Base-by-base conservation (phyloP, 2,113 vertebrate genomes). In the Aspiorhynchus laticeps region DNA sequence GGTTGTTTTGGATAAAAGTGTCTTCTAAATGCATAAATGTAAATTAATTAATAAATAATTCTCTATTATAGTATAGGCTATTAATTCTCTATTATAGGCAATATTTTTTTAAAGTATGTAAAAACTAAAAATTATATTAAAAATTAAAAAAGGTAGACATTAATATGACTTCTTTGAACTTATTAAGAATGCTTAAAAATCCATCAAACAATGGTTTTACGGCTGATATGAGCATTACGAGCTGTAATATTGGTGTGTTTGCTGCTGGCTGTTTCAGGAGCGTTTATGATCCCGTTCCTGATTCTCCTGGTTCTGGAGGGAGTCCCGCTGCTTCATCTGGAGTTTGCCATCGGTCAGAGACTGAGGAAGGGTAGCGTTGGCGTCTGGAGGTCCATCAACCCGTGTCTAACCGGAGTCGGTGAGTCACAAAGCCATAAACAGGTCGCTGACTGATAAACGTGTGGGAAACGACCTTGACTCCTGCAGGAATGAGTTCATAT, bases 281-380 rank as follows among this genome's bases (percentile, higher is more conserved):
- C 98, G 0, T 99, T 99, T 83, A 99, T 99, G 97, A 99, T 99
- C 80, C 98, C 98, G 0, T 99, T 99, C 91, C 96, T 99, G 75
- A 97, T 99, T 91, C 94, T 99, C 83, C 91, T 99, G 86, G 95
- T 99, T 2, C 88, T 99, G 91, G 98, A 99, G 92, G 98, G 98
- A 21, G 91, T 99, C 63, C 98, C 98, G 0, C 89, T 99, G 87
- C 95, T 99, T 82, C 89, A 97, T 87, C 95, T 99, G 89, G 98
- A 99, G 94, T 99, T 99, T 77, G 98, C 98, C 75, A 97, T 99
- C 0, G 98, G 98, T 0, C 98, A 99, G 91, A 94, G 98, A 46
- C 94, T 99, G 76, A 95, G 98, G 76, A 97, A 93, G 85, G 96
- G 98, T 88, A 97, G 96, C 0, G 87, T 97, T 33, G 98, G 97